phyloP scores from a whole-genome alignment of 2,888 invertebrate genomes.

The Atethmia centrago region DNA sequence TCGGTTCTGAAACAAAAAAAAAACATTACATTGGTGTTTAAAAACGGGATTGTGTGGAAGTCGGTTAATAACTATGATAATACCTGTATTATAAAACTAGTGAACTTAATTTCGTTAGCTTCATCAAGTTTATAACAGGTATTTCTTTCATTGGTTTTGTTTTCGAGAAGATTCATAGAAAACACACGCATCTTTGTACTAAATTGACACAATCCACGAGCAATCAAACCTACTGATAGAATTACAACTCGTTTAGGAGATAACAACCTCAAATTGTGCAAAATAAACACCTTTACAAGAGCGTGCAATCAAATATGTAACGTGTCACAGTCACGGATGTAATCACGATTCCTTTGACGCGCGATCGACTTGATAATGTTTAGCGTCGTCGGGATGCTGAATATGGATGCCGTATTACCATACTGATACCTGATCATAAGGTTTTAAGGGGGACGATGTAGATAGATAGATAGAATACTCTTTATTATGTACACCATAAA shows the following conservation, averaged over 20 bases:
- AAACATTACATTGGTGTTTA: too few species aligned
- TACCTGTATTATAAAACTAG: too few species aligned
- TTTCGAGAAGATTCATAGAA: not conserved
- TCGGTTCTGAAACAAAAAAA: not conserved
- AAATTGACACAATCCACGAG: not conserved
- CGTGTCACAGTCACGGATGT: constrained; percentile 27
- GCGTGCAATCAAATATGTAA: constrained; percentile 51
- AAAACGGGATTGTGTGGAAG: too few species aligned
- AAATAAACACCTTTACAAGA: constrained; percentile 6
- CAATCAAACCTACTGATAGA: constrained; percentile 13
- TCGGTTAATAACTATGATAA: not conserved
- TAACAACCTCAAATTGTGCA: constrained; percentile 6
- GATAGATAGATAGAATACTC: too few species aligned
- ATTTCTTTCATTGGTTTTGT: not conserved
- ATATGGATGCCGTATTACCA: constrained; percentile 52
- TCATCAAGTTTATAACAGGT: not conserved
- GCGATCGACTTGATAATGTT: constrained; percentile 55
- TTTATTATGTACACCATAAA: too few species aligned
- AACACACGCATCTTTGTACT: too few species aligned
- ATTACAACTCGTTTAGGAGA: constrained; percentile 18
- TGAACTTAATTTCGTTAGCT: not conserved
- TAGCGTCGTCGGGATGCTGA: constrained; percentile 27
- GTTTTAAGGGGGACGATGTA: not conserved
- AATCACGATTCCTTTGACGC: constrained; percentile 56
- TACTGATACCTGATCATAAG: constrained; percentile 10